Base-by-base conservation (phyloP, 2,797 vertebrate species). In the Tiaroga cobitis region DNA sequence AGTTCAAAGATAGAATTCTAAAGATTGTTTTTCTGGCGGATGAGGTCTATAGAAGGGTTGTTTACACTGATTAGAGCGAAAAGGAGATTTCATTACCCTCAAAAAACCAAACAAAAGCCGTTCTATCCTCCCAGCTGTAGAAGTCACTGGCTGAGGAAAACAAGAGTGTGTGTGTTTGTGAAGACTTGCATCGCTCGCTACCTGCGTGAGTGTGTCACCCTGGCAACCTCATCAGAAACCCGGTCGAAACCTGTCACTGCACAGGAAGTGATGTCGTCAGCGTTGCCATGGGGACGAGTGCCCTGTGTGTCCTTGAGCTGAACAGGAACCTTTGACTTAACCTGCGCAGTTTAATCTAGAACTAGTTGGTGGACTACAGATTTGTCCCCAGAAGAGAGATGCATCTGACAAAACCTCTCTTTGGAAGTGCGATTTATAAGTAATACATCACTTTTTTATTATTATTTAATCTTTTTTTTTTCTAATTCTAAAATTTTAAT, bases 121-220 rank as follows among this genome's bases (percentile, higher is more conserved):
- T 3, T 16, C 13, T 21, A 3, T 65, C 15, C 29, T 65, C 29
- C 5, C 19, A 54, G 46, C 43, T 32, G 9, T 49, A 19, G 16
- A 73, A 73, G 72, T 51, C 72, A 69, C 79, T 24, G 54, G 74
- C 11, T 1, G 85, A 77, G 46, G 21, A 46, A 83, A 74, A 49
- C 19, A 34, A 39, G 5, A 26, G 11, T 41, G 34, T 43, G 39
- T 68, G 67, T 89, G 86, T 65, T 51, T 85, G 69, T 34, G 78
- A 43, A 43, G 56, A 41, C 92, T 93, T 92, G 87, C 90, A 93
- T 85, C 32, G 83, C 2, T 77, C 79, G 41, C 54, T 81, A 61
- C 39, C 29, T 84, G 74, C 77, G 51, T 63, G 41, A 87, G 74
- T 85, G 68, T 77, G 80, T 82, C 68, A 16, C 82, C 86, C 29